Base-by-base conservation (phyloP, 2,797 vertebrate species). In the Apogon talboti region DNA sequence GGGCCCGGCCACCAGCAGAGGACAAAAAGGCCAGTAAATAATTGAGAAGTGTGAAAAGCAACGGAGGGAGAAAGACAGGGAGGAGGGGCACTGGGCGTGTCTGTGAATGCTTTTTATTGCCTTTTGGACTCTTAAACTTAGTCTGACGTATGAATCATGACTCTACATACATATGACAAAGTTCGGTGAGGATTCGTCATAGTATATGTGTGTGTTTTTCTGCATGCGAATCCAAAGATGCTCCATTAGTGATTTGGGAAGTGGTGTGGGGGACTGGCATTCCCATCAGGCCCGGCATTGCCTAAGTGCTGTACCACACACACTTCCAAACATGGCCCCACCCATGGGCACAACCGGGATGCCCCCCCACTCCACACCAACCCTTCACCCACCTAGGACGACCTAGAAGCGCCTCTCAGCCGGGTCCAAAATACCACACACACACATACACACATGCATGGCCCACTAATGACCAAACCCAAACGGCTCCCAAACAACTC, bases 391-490 rank as follows among this genome's bases (percentile, higher is more conserved):
- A 85, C 86, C 90, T 91, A 82, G 79, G 82, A 88, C 86, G 60
- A 76, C 89, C 80, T 77, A 87, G 78, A 51, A 91, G 87, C 46
- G 90, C 87, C 92, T 91, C 86, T 90, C 85, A 91, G 87, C 88
- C 85, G 75, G 76, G 79, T 87, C 90, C 90, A 90, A 89, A 91
- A 87, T 79, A 75, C 82, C 74, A 52, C 66, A 71, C 78, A 66
- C 28, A 75, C 41, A 60, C 54, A 71, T 53, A 54, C 47, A 76
- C 49, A 47, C 66, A 81, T 24, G 21, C 81, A 84, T 42, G 83
- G 88, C 87, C 86, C 81, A 87, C 92, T 94, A 93, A 93, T 93
- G 93, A 94, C 87, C 89, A 86, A 90, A 91, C 91, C 90, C 87
- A 87, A 90, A 90, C 85, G 79, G 85, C 90, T 92, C 91, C 92